Percentiles rank a stretch among this genome's conserved stretches.
phyloP scores from a whole-genome alignment of 2,888 invertebrate genomes.

The Axea sp. region DNA sequence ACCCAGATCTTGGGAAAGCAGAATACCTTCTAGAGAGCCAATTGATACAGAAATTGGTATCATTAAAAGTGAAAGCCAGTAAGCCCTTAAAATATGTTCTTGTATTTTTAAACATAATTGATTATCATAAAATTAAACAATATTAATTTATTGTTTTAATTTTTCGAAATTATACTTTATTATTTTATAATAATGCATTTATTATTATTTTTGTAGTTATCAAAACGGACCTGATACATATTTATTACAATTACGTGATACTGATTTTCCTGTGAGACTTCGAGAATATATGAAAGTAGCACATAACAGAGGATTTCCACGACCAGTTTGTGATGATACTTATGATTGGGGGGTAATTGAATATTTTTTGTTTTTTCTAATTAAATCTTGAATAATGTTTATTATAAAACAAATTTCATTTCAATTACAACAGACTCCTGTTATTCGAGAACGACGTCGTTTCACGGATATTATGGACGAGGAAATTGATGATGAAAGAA shows the following conservation, averaged over 20 bases:
- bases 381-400: no score
- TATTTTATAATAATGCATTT: background rate
- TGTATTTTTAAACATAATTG: no score
- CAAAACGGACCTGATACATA: constrained; percentile 98
- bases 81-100: no score
- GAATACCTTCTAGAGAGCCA: constrained; percentile 87
- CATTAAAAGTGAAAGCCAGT: constrained; percentile 92
- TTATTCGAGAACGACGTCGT: constrained; percentile 92
- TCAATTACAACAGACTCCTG: constrained; percentile 90
- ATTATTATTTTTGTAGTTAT: constrained; percentile 83
- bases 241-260: constrained; percentile 94
- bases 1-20: constrained; percentile 85
- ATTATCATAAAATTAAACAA: no score
- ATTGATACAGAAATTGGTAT: constrained; percentile 91
- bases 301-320: constrained; percentile 85
- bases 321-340: constrained; percentile 83
- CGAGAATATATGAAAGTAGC: constrained; percentile 98
- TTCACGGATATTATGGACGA: constrained; percentile 98
- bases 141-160: no score
- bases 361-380: background rate
- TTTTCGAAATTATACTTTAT: no score
- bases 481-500: constrained; percentile 94
- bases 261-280: constrained; percentile 95
- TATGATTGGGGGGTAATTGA: constrained; percentile 87
- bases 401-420: no score